Conservation (phyloP, 2,113 vertebrate species). For the Sebastes fasciatus region DNA sequence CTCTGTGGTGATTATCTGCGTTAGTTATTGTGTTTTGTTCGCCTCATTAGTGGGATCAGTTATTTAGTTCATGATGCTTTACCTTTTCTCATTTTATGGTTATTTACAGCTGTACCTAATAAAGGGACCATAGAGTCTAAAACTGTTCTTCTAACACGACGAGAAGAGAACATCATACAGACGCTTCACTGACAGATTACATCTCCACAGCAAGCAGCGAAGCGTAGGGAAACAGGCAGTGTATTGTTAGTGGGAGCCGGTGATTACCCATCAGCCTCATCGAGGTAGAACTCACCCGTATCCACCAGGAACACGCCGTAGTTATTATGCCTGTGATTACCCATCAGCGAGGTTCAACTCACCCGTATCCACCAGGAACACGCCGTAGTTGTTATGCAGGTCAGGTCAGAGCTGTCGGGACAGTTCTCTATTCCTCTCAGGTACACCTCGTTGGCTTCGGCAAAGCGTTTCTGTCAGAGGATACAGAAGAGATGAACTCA, state of each 20-base stretch:
- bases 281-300: conserved; percentile 84
- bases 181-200: not conserved
- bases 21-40: not conserved
- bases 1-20: not conserved
- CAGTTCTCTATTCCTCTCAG: conserved; percentile 92
- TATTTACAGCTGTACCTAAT: not conserved
- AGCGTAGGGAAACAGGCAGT: not conserved
- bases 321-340: conserved; percentile 92
- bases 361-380: conserved; percentile 96
- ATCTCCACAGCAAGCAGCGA: not conserved
- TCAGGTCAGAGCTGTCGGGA: conserved; percentile 95
- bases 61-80: not conserved
- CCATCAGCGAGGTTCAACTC: conserved; percentile 53
- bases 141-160: not conserved
- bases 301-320: conserved; percentile 97
- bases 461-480: conserved; percentile 86
- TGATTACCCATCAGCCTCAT: not conserved
- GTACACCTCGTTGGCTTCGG: conserved; percentile 92
- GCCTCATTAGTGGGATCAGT: not conserved
- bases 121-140: not conserved
- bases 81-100: not conserved
- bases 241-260: not conserved
- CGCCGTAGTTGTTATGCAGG: conserved; percentile 97
- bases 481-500: conserved; percentile 1
- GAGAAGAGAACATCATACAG: not conserved